Conservation (phyloP, 2,113 vertebrate genomes). For the Rhinichthys klamathensis region DNA sequence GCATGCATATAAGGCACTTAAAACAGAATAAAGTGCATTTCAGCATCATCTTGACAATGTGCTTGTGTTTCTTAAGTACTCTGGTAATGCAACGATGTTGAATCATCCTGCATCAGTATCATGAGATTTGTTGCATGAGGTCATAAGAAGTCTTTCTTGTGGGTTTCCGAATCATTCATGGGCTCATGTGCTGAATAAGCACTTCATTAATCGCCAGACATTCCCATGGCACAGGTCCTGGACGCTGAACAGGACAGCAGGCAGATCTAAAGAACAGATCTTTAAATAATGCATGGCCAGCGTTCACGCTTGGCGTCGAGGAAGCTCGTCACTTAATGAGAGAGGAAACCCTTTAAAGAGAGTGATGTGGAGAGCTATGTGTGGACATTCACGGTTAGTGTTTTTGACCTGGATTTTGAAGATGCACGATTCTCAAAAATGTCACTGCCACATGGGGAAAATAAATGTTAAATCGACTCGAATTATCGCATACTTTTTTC, state of each 20-base stretch:
- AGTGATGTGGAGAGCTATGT: background rate
- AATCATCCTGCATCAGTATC: background rate
- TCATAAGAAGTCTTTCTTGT: background rate
- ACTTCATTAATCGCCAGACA: constrained; percentile 15
- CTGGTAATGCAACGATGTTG: background rate
- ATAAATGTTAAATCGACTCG: background rate
- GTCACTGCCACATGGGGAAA: background rate
- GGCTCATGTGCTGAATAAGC: constrained; percentile 22
- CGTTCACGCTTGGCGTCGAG: constrained; percentile 12
- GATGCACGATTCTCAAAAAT: background rate
- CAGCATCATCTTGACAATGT: too few species aligned
- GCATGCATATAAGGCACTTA: too few species aligned
- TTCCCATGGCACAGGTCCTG: background rate
- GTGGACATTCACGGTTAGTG: background rate
- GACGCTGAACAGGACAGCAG: background rate
- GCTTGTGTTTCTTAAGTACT: too few species aligned
- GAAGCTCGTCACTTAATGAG: constrained; percentile 14
- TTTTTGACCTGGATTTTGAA: background rate
- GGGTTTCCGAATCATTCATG: background rate
- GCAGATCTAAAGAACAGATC: background rate
- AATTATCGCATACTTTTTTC: background rate
- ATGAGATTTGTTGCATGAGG: background rate
- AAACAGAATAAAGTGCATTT: too few species aligned
- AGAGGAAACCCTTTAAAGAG: constrained; percentile 9
- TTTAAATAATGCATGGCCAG: constrained; percentile 41